A percentile compares a stretch with the other conserved stretches of the same genome.
phyloP scores from a whole-genome alignment of 1,140 invertebrate species.

The Brachionus calyciflorus region DNA sequence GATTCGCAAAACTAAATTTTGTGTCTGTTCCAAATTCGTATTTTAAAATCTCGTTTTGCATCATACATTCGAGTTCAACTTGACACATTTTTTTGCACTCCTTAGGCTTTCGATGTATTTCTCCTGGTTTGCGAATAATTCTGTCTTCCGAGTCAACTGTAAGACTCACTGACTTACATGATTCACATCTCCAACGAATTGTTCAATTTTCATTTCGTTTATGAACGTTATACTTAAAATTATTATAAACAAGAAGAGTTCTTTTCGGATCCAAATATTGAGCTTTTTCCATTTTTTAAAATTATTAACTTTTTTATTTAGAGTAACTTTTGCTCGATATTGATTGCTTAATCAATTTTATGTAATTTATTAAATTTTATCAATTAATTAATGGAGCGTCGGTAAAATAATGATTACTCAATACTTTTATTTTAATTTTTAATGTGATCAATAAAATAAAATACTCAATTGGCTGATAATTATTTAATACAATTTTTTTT shows the following conservation, averaged over 20 bases:
- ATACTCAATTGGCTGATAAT: too few relatives aligned
- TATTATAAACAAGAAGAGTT: neutral
- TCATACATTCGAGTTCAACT: neutral
- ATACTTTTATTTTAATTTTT: too few relatives aligned
- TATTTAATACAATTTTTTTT: too few relatives aligned
- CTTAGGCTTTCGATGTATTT: too few relatives aligned
- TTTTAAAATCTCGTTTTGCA: neutral
- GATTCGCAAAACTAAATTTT: neutral
- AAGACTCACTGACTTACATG: neutral
- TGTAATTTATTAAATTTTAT: too few relatives aligned
- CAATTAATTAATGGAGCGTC: too few relatives aligned
- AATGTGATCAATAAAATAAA: too few relatives aligned
- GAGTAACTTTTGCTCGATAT: too few relatives aligned
- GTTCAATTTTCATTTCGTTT: neutral
- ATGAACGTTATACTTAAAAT: conserved; percentile 1
- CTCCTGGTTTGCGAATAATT: too few relatives aligned
- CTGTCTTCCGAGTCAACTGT: neutral
- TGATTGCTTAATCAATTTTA: too few relatives aligned
- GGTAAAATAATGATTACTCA: too few relatives aligned
- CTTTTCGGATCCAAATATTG: neutral
- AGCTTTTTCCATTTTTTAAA: conserved; percentile 15
- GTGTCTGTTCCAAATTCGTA: neutral
- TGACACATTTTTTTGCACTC: neutral
- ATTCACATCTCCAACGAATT: conserved; percentile 2
- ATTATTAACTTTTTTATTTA: too few relatives aligned